phyloP scores from a whole-genome alignment of 2,888 invertebrate genomes.

The Strigamia crassipes region DNA sequence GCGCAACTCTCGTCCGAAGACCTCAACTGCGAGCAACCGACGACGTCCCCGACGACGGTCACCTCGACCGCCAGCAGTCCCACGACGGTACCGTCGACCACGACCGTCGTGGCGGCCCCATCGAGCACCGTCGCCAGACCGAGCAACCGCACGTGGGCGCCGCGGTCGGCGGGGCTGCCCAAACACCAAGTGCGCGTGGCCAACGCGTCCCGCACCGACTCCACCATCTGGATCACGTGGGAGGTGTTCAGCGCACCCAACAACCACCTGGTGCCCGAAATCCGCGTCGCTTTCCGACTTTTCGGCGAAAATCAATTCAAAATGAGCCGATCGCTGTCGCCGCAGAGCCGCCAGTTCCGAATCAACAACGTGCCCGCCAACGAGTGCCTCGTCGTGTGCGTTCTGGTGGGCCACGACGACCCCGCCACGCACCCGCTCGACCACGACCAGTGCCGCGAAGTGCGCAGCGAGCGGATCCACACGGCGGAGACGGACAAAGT shows the following conservation, averaged over 20 bases:
- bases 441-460: slow-evolving; percentile 49
- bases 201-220: slow-evolving; percentile 77
- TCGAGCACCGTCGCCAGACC: background rate
- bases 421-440: slow-evolving; percentile 62
- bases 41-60: slow-evolving; percentile 41
- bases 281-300: slow-evolving; percentile 83
- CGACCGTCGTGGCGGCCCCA: background rate
- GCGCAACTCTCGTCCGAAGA: slow-evolving; percentile 82
- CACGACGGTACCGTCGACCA: background rate
- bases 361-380: slow-evolving; percentile 88
- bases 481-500: slow-evolving; percentile 78
- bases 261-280: slow-evolving; percentile 70
- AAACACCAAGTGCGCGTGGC: slow-evolving; percentile 62
- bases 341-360: slow-evolving; percentile 87
- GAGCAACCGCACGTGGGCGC: slow-evolving; percentile 27
- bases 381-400: slow-evolving; percentile 93
- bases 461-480: slow-evolving; percentile 26
- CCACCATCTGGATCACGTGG: slow-evolving; percentile 85
- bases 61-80: background rate
- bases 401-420: slow-evolving; percentile 82
- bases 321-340: slow-evolving; percentile 85
- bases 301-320: slow-evolving; percentile 90
- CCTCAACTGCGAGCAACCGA: slow-evolving; percentile 50
- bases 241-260: slow-evolving; percentile 60
- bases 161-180: slow-evolving; percentile 10